These are phyloP conservation scores for Grammomys surdaster DNA, from an alignment of 2,113 vertebrate genomes.

Conservation along the genomic window DNA sequence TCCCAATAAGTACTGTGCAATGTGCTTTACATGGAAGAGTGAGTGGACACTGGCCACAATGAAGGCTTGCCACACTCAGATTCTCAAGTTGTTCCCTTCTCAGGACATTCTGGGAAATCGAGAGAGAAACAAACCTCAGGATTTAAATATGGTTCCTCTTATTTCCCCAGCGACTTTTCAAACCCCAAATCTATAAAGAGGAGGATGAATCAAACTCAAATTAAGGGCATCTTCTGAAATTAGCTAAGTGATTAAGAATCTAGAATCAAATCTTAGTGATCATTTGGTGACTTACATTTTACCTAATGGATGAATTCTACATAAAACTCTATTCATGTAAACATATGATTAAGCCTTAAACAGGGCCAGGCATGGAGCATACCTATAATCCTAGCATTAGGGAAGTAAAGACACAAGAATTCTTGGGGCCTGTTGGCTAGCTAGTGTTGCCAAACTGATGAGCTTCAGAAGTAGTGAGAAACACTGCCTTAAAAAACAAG, in stretches of 20 bases:
- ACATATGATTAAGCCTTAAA: not conserved
- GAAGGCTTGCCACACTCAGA: not conserved
- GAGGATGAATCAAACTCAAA: not conserved
- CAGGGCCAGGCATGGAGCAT: not conserved
- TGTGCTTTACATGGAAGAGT: constrained; percentile 15
- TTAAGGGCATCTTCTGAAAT: constrained; percentile 30
- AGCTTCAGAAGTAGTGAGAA: not conserved
- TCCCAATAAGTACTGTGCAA: not conserved
- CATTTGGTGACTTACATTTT: not conserved
- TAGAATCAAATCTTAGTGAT: constrained; percentile 45
- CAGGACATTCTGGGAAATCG: constrained; percentile 58
- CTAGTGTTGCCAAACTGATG: not conserved
- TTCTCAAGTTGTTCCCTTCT: constrained; percentile 31
- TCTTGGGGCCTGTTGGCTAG: not conserved
- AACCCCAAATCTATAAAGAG: constrained; percentile 42
- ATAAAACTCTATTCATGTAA: not conserved
- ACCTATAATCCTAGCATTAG: not conserved
- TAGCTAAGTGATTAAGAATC: not conserved
- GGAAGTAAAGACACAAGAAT: not conserved
- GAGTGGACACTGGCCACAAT: not conserved
- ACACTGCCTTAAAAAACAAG: not conserved
- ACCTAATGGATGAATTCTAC: not conserved
- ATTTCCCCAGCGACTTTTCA: constrained; percentile 54
- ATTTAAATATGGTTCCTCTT: constrained; percentile 65
- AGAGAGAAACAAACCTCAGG: constrained; percentile 57